These are phyloP conservation scores for Spodoptera exigua DNA, from an alignment of 2,888 invertebrate species.

Conservation along the genomic window DNA sequence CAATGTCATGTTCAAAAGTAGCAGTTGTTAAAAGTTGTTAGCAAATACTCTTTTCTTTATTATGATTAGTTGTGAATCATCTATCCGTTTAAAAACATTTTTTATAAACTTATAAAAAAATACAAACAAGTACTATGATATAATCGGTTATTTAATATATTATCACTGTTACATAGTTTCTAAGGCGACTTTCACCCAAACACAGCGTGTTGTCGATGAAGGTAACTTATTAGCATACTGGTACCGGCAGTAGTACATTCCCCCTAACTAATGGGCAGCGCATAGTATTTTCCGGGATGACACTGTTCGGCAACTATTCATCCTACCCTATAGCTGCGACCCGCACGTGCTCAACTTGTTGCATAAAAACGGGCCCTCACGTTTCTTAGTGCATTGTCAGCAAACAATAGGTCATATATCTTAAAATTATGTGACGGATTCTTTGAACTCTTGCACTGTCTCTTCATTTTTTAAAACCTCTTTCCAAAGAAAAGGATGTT, in stretches of 20 bases:
- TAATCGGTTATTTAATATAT: conserved; percentile 43
- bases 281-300: conserved; percentile 39
- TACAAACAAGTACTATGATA: background rate
- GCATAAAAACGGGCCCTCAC: conserved; percentile 56
- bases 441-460: conserved; percentile 20
- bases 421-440: conserved; percentile 51
- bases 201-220: conserved; percentile 57
- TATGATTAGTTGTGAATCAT: background rate
- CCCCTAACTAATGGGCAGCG: conserved; percentile 40
- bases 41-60: background rate
- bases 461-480: background rate
- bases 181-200: conserved; percentile 63
- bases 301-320: conserved; percentile 37
- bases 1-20: no score
- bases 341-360: conserved; percentile 60
- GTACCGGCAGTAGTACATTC: conserved; percentile 50
- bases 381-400: conserved; percentile 62
- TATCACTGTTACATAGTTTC: conserved; percentile 36
- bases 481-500: no score
- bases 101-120: no score
- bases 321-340: conserved; percentile 41
- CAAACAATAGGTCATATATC: conserved; percentile 67
- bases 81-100: no score
- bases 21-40: no score
- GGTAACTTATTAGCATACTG: conserved; percentile 67